Percentiles rank a stretch among this genome's conserved stretches.
Conservation (phyloP, 2,888 invertebrate genomes). For the Antheraea assamensis region DNA sequence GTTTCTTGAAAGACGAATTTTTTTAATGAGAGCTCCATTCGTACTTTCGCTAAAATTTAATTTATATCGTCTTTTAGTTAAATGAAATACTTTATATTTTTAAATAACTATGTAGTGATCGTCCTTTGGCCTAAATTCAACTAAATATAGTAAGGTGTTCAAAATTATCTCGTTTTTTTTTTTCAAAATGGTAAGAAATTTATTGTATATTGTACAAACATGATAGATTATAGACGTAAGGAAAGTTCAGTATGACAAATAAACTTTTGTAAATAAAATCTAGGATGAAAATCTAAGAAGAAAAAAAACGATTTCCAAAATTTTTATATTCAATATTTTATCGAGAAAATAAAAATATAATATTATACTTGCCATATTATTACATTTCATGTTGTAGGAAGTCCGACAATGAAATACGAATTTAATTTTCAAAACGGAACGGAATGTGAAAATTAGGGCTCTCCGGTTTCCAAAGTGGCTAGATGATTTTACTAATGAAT, state of each 20-base stretch:
- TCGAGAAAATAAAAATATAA: not conserved
- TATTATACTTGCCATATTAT: not conserved
- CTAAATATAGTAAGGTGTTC: no score
- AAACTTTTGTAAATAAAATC: no score
- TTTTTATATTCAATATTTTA: not conserved
- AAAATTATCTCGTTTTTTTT: no score
- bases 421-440: slow-evolving; percentile 30
- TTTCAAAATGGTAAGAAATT: no score
- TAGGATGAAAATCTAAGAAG: no score
- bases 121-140: not conserved
- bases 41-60: not conserved
- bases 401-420: slow-evolving; percentile 34
- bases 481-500: slow-evolving; percentile 49
- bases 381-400: not conserved
- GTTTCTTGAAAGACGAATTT: slow-evolving; percentile 22
- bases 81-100: not conserved
- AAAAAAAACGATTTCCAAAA: no score
- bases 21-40: slow-evolving; percentile 8
- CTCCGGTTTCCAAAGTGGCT: slow-evolving; percentile 37
- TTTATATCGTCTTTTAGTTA: not conserved
- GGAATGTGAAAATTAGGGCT: slow-evolving; percentile 36
- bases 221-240: no score
- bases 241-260: no score
- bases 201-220: no score
- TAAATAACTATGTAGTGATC: not conserved